phyloP scores from a whole-genome alignment of 2,888 invertebrate species.

The Leucania comma region DNA sequence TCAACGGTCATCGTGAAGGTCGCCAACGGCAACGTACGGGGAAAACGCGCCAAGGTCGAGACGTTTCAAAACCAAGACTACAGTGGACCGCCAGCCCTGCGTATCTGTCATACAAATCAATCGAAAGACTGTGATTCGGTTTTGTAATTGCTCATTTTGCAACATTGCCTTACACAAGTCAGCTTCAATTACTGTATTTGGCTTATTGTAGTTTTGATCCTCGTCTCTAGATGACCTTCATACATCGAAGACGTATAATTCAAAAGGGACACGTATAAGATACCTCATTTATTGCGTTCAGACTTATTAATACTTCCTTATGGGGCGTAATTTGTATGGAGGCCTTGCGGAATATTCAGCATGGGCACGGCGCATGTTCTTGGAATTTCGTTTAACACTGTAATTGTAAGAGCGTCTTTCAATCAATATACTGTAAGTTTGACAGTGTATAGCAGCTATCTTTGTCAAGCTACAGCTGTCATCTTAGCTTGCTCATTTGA shows the following conservation, averaged over 20 bases:
- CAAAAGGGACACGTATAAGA: conserved; percentile 49
- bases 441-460: too few relatives aligned
- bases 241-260: conserved; percentile 38
- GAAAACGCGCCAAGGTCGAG: conserved; percentile 70
- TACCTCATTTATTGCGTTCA: conserved; percentile 44
- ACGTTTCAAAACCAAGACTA: conserved; percentile 64
- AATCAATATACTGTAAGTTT: too few relatives aligned
- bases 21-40: conserved; percentile 64
- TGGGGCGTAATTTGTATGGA: conserved; percentile 45
- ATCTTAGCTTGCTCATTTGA: too few relatives aligned
- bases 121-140: conserved; percentile 65
- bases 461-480: too few relatives aligned
- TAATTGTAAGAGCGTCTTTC: too few relatives aligned
- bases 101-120: conserved; percentile 74
- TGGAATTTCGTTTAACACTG: conserved; percentile 19
- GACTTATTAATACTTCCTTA: conserved; percentile 53
- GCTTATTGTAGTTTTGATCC: neutral
- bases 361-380: conserved; percentile 31
- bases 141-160: conserved; percentile 65
- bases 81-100: conserved; percentile 59
- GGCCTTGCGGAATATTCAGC: conserved; percentile 53
- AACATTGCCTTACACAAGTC: conserved; percentile 32
- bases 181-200: conserved; percentile 10
- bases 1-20: conserved; percentile 70
- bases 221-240: conserved; percentile 35